Base-by-base conservation (phyloP, 2,888 invertebrate genomes). In the Eilema sororculum region DNA sequence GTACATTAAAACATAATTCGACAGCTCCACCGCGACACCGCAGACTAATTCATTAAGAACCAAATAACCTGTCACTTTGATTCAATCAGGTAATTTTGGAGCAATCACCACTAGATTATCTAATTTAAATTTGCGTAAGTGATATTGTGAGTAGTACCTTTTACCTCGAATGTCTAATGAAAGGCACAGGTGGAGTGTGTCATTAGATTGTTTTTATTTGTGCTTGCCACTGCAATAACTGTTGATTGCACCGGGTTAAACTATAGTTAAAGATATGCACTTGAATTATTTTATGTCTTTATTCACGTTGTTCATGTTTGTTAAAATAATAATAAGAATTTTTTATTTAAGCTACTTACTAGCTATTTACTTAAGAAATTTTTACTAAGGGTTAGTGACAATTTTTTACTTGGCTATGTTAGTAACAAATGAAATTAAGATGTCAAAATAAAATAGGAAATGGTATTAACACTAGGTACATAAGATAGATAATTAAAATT, bases 51-150 rank as follows among this genome's bases (percentile, higher is more conserved):
- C 30, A 60, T 30, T 60, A 60, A 13, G 24, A 58, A 58, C 30
- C 28, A 60, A 30, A 60, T 16, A 20, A 30, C 20, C 60, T 30
- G 28, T 60, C 60, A 58, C 6, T 60, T 8, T 10, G 20, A 30
- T 30, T 59, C 30, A 59, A 60, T 60, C 60, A 33, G 28, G 28
- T 30, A 60, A 28, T 2, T n/a, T 60, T n/a, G n/a, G 9, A 30
- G 60, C 30, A 28, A 20, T 30, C 30, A n/a, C n/a, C 30, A 30
- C 60, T 20, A 16, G 30, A 60, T 28, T 60, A 60, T 30, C 30
- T 59, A 59, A 25, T 60, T 60, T n/a, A n/a, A 60, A 60, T 20
- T 60, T n/a, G 28, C 33, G 28, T 28, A 24, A 58, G 58, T 58
- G 58, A 58, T 25, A 58, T 58, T 58, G 25, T 28, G 24, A 28